phyloP scores from a whole-genome alignment of 2,113 vertebrate genomes.

The Corythornis cristatus region DNA sequence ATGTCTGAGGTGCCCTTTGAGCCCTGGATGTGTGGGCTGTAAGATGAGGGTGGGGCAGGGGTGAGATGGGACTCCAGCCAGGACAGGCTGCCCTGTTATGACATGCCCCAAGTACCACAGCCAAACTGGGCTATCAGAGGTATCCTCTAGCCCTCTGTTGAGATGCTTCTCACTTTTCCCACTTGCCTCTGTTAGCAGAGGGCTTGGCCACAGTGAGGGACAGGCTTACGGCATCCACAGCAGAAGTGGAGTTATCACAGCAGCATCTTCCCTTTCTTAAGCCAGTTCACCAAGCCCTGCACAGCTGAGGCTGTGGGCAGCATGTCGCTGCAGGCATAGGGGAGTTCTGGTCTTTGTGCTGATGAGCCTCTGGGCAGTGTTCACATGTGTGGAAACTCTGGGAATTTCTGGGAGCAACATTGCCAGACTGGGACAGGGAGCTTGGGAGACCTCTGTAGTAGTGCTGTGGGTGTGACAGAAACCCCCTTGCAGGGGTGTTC shows the following conservation, averaged over 20 bases:
- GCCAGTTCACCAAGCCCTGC: background rate
- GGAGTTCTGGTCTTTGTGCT: background rate
- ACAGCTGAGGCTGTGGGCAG: background rate
- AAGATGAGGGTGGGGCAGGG: background rate
- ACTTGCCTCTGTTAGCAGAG: background rate
- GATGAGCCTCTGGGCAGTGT: background rate
- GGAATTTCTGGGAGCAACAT: background rate
- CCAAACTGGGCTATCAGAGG: background rate
- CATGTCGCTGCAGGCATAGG: rapidly evolving
- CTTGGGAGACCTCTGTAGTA: rapidly evolving
- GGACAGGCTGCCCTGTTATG: background rate
- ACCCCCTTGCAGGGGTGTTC: rapidly evolving
- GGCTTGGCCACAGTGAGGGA: rapidly evolving
- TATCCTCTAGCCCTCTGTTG: background rate
- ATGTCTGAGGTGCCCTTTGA: no score
- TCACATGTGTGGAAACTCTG: rapidly evolving
- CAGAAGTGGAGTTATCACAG: background rate
- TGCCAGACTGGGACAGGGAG: background rate
- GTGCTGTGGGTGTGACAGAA: background rate
- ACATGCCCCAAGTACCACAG: background rate
- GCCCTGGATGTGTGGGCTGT: rapidly evolving
- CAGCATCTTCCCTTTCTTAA: background rate
- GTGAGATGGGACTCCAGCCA: background rate
- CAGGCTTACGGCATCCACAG: rapidly evolving
- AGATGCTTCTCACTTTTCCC: background rate